Evolutionary conservation across 2,888 invertebrate genomes (phyloP).

Genomic region (Rhagonycha lutea): DNA sequence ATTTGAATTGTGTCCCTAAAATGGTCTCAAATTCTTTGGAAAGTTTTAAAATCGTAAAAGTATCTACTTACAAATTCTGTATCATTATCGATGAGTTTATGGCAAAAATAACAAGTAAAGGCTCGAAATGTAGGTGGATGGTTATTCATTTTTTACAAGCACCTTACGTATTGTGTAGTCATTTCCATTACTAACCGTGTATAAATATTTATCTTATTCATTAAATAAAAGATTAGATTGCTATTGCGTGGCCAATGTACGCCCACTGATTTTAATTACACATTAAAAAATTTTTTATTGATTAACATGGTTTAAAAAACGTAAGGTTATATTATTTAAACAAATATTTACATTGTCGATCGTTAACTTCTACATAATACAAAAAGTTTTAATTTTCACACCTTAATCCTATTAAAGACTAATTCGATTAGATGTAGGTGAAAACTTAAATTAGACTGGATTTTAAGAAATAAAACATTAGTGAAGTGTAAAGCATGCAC

Average conservation of each 20-base stretch:
- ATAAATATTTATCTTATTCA: background rate
- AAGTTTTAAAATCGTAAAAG: background rate
- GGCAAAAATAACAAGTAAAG: conserved; percentile 69
- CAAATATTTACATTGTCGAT: background rate
- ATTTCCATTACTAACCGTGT: background rate
- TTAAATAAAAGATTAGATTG: conserved; percentile 1
- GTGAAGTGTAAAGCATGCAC: too few species aligned
- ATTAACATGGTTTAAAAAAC: background rate
- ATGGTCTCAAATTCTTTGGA: conserved; percentile 21
- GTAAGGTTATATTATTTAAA: background rate
- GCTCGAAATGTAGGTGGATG: conserved; percentile 2
- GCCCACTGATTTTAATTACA: background rate
- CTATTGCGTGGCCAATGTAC: background rate
- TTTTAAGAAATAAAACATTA: background rate
- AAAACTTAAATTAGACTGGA: background rate
- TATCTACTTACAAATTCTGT: conserved; percentile 65
- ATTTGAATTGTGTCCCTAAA: conserved; percentile 67
- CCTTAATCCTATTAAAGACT: background rate
- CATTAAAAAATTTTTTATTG: background rate
- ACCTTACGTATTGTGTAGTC: background rate
- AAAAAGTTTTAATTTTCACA: background rate
- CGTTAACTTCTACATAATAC: background rate
- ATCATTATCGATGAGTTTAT: conserved; percentile 67
- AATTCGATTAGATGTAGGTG: background rate
- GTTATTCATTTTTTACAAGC: background rate